Base-by-base conservation (phyloP, 1,140 invertebrate genomes). In the Ips nitidus region DNA sequence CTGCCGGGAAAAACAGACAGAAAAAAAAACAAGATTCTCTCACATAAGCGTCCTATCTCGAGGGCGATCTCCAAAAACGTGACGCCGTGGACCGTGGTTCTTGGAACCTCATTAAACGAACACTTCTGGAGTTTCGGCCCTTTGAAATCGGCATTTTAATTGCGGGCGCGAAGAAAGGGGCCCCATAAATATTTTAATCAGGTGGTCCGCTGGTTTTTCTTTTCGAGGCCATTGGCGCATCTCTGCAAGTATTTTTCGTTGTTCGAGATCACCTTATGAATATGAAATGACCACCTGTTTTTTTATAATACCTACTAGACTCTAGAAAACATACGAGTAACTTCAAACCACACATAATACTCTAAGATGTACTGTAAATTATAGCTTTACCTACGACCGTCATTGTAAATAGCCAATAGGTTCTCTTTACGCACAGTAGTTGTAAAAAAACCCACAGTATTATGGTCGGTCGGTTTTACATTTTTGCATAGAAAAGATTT, bases 71-170 rank as follows among this genome's bases (percentile, higher is more conserved):
- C 43, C 41, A 45, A 61, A 61, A 61, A 45, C 59, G 59, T 61
- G 59, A 47, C 59, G 59, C 59, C 8, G 43, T 61, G 42, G 39
- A 61, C 62, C 62, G 40, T 53, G 52, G 62, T 65, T 53, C 47
- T 56, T 40, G 53, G 62, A 65, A 65, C 62, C 62, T 65, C 52
- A 65, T 65, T 65, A 65, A 65, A 65, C 52, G 50, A 65, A 65
- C 50, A 65, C 62, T 65, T 55, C 62, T 40, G 62, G 53, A 53
- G 41, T 56, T 65, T 65, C 43, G 57, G 57, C 6, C 57, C 40
- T 59, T 59, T 59, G 62, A 53, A 65, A 65, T 41, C 62, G 62
- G 62, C 62, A 65, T 65, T 65, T 65, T 65, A 65, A 65, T 65
- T 65, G 62, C 62, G 50, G 50, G 62, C 52, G 62, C 62, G 53